A percentile compares a stretch with the other conserved stretches of the same genome.
Evolutionary conservation across 2,113 vertebrate species (phyloP).

Genomic region (Nematolebias whitei): DNA sequence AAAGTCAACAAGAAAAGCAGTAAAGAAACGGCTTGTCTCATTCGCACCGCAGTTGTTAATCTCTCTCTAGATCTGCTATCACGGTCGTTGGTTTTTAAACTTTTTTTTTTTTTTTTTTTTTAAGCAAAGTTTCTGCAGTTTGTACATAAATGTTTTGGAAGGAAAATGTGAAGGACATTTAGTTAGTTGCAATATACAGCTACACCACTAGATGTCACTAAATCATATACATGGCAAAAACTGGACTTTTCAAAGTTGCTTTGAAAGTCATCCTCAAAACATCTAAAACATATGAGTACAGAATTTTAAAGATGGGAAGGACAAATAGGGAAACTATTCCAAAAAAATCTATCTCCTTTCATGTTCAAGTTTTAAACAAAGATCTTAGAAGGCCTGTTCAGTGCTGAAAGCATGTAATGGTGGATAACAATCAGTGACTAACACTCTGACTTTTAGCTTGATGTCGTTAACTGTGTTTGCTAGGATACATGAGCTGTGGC

Average conservation of each 20-base stretch:
- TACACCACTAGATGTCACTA: constrained; percentile 1
- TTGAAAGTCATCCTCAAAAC: neutral
- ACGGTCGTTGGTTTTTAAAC: constrained; percentile 40
- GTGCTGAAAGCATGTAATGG: too few relatives aligned
- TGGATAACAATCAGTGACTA: too few relatives aligned
- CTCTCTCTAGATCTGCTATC: constrained; percentile 53
- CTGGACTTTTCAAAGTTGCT: neutral
- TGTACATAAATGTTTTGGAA: too few relatives aligned
- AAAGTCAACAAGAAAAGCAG: constrained; percentile 73
- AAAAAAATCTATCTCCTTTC: too few relatives aligned
- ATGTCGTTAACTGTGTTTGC: too few relatives aligned
- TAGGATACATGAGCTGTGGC: too few relatives aligned
- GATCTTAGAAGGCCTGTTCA: too few relatives aligned
- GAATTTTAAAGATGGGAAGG: too few relatives aligned
- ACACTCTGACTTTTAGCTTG: too few relatives aligned
- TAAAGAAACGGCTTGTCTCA: constrained; percentile 60
- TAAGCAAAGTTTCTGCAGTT: too few relatives aligned
- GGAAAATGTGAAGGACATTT: neutral
- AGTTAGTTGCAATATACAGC: neutral
- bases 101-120: neutral
- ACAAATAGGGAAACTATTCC: too few relatives aligned
- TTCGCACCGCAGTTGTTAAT: constrained; percentile 67
- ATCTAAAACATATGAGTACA: neutral
- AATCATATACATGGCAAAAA: neutral
- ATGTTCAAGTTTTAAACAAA: neutral